These are phyloP conservation scores for Mus musculus DNA, from an alignment of 2,113 vertebrate species.

Conservation along the genomic window DNA sequence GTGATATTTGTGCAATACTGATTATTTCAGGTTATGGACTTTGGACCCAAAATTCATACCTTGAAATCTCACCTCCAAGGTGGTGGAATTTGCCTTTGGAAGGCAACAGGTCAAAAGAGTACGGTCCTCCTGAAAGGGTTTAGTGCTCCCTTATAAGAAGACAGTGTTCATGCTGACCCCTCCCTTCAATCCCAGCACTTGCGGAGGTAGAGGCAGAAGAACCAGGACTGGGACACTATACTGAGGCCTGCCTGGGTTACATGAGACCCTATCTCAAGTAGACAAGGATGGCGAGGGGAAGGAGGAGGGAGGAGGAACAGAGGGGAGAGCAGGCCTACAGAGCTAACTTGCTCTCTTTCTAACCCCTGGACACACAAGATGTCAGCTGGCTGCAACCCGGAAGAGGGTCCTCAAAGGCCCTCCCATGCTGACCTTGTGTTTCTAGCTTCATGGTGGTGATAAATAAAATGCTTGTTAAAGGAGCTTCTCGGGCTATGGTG, in stretches of 20 bases:
- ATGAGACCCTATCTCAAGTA: background rate
- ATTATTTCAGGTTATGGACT: background rate
- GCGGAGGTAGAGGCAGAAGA: background rate
- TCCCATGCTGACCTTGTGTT: background rate
- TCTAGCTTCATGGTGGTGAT: background rate
- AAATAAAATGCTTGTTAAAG: background rate
- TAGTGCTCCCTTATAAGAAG: background rate
- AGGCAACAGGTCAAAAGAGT: background rate
- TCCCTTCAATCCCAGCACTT: background rate
- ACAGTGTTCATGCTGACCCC: background rate
- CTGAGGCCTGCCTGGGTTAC: background rate
- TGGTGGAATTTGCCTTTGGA: background rate
- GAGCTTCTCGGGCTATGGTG: too few relatives aligned
- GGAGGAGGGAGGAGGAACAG: accelerated
- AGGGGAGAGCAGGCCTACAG: background rate
- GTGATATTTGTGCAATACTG: background rate
- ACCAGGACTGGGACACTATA: background rate
- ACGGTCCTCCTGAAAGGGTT: background rate
- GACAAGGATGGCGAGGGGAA: background rate
- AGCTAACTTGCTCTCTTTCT: background rate
- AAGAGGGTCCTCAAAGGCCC: background rate
- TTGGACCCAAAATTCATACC: background rate
- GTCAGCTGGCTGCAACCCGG: too few relatives aligned
- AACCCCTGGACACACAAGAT: background rate
- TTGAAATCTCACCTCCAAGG: background rate